Evolutionary conservation across 2,888 invertebrate species (phyloP).

Genomic region (Drosophila buzzatii): DNA sequence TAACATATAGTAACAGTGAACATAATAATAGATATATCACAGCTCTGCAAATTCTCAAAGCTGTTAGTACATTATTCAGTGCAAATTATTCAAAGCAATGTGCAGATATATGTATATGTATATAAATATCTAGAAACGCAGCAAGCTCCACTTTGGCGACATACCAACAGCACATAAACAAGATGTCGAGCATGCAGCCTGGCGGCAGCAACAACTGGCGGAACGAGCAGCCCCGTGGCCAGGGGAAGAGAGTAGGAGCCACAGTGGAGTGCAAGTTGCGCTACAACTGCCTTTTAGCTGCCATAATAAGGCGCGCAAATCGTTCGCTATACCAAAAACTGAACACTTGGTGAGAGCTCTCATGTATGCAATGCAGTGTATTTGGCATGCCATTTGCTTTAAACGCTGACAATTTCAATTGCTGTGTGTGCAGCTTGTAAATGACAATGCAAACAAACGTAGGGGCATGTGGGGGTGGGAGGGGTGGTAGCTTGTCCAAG

Average conservation of each 20-base stretch:
- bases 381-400: conserved; percentile 54
- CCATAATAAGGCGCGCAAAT: conserved; percentile 41
- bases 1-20: neutral
- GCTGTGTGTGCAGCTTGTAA: conserved; percentile 47
- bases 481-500: conserved; percentile 25
- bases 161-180: conserved; percentile 19
- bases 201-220: neutral
- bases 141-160: conserved; percentile 11
- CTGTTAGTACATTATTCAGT: neutral
- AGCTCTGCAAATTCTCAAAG: neutral
- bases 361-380: conserved; percentile 37
- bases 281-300: conserved; percentile 46
- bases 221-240: neutral
- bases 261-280: neutral
- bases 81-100: conserved; percentile 7
- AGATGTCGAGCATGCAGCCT: conserved; percentile 13
- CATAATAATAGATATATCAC: neutral
- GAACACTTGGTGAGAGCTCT: conserved; percentile 8
- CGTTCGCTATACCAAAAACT: conserved; percentile 8
- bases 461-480: neutral
- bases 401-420: conserved; percentile 68
- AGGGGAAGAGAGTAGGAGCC: neutral
- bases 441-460: conserved; percentile 45
- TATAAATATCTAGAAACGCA: neutral
- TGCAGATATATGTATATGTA: neutral